A percentile compares a stretch with the other conserved stretches of the same genome.
Conservation (phyloP, 2,797 vertebrate species). For the Pteropus rufus region DNA sequence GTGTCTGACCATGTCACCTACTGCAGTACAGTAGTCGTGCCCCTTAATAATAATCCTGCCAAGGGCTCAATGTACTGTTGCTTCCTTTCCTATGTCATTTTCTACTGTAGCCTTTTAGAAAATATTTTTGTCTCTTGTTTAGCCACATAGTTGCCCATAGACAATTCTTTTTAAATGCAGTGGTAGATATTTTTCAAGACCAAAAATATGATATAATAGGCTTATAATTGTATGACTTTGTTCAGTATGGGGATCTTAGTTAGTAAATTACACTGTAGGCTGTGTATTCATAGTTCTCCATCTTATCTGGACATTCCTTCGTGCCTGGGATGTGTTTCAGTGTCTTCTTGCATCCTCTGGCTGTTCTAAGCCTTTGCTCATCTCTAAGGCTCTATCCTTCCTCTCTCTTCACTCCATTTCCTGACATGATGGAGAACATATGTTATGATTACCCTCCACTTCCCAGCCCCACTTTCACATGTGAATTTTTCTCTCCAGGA, state of each 20-base stretch:
- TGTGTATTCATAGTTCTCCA: neutral
- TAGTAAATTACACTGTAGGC: neutral
- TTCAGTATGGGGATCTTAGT: neutral
- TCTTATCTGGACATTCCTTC: neutral
- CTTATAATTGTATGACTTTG: neutral
- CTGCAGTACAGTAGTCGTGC: neutral
- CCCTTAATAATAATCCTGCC: neutral
- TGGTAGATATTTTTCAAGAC: neutral
- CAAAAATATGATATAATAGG: neutral
- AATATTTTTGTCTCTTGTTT: neutral
- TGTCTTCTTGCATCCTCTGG: neutral
- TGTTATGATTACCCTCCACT: neutral
- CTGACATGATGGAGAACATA: neutral
- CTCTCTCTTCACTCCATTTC: accelerated
- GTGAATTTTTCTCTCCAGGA: neutral
- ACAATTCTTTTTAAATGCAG: neutral
- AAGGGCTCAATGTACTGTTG: neutral
- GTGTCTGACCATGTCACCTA: neutral
- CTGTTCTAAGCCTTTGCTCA: neutral
- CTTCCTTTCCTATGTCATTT: neutral
- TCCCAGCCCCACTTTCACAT: neutral
- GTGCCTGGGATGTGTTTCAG: neutral
- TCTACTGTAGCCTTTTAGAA: neutral
- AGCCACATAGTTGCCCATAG: neutral
- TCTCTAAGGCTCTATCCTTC: neutral